Evolutionary conservation across 2,113 vertebrate species (phyloP).

Genomic region (Anguilla japonica): DNA sequence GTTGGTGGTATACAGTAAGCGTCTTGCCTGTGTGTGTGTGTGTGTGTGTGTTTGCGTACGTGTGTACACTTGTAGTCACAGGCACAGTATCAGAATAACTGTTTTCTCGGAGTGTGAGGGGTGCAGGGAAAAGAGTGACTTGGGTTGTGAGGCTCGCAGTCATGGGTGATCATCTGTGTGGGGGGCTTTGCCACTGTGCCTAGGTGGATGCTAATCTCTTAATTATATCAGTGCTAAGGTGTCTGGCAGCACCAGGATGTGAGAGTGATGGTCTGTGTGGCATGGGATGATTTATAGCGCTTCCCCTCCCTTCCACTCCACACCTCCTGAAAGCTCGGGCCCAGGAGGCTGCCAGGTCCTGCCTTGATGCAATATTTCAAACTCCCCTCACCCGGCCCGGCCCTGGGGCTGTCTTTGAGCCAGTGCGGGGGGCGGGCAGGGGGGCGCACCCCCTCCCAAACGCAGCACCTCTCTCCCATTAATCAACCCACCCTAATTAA

Average conservation of each 20-base stretch:
- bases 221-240: slow-evolving; percentile 33
- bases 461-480: slow-evolving; percentile 75
- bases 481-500: slow-evolving; percentile 98
- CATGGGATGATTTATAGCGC: slow-evolving; percentile 34
- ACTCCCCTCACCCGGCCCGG: slow-evolving; percentile 16
- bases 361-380: slow-evolving; percentile 41
- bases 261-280: slow-evolving; percentile 28
- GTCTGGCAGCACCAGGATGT: slow-evolving; percentile 20
- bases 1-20: not conserved
- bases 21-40: not conserved
- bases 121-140: not conserved
- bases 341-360: slow-evolving; percentile 32
- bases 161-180: not conserved
- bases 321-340: slow-evolving; percentile 25
- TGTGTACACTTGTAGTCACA: not conserved
- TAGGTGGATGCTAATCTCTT: slow-evolving; percentile 36
- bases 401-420: slow-evolving; percentile 21
- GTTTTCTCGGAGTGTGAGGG: not conserved
- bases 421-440: slow-evolving; percentile 3
- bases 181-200: slow-evolving; percentile 3
- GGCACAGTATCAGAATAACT: not conserved
- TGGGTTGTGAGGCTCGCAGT: not conserved
- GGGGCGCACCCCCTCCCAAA: slow-evolving; percentile 35
- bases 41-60: not conserved
- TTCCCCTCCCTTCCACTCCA: slow-evolving; percentile 30